phyloP scores from a whole-genome alignment of 2,797 vertebrate species.

The Silurus aristotelis region DNA sequence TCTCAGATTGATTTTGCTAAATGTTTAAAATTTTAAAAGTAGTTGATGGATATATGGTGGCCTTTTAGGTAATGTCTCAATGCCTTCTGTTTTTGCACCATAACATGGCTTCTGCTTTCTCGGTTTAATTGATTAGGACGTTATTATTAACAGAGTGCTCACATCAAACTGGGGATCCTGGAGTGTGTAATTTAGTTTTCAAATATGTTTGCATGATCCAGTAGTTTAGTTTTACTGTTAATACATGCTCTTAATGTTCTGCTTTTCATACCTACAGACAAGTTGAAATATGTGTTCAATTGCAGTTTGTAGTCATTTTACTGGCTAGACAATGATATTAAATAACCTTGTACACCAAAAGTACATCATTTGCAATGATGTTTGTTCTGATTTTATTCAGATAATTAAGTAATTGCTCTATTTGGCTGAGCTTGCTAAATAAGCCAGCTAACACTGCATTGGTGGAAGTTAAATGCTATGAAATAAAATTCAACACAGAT shows the following conservation, averaged over 20 bases:
- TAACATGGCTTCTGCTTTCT: slow-evolving; percentile 1
- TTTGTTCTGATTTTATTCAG: neutral
- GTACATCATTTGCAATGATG: neutral
- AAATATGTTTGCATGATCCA: neutral
- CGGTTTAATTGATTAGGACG: neutral
- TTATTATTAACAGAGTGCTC: neutral
- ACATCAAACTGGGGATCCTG: slow-evolving; percentile 2
- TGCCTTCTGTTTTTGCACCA: neutral
- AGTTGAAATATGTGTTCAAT: neutral
- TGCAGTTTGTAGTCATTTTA: neutral
- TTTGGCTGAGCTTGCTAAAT: neutral
- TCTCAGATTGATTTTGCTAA: slow-evolving; percentile 14
- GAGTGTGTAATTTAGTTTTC: neutral
- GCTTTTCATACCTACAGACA: neutral
- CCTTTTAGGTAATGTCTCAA: neutral
- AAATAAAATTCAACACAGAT: neutral
- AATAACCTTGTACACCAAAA: neutral
- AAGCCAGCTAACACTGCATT: neutral
- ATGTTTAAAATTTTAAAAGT: neutral
- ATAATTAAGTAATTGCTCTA: neutral
- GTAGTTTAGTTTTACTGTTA: neutral
- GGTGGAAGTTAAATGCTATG: neutral
- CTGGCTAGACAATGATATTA: neutral
- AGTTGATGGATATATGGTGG: neutral
- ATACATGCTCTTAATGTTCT: neutral